Base-by-base conservation (phyloP, 2,888 invertebrate species). In the Chymomyza amoena region DNA sequence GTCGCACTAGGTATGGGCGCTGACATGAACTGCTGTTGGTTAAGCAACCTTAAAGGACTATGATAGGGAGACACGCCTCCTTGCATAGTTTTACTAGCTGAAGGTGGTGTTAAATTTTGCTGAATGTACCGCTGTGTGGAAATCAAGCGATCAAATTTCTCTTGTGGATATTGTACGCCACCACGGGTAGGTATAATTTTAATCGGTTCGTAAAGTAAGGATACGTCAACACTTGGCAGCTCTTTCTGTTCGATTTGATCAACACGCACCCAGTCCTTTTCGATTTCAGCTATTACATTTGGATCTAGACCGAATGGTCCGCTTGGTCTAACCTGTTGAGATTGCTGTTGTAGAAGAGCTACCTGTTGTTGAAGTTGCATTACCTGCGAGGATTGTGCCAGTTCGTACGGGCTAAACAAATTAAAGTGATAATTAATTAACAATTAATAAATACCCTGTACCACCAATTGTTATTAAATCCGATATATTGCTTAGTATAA, bases 241-340 rank as follows among this genome's bases (percentile, higher is more conserved):
- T 92, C 20, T 90, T 92, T 78, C 88, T 92, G 52, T 87, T 92
- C 66, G 92, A 93, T 90, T 77, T 92, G 90, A 80, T 92, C 91
- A 66, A 90, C 90, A 59, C 90, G 90, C 28, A 90, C 83, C 91
- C 91, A 92, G 75, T 89, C 90, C 65, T 89, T 91, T 89, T 96
- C 96, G 63, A 96, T 93, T 79, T 94, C 93, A 39, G 94, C 94
- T 79, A 96, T 93, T 72, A 96, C 92, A 69, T 94, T 94, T 18
- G 95, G 94, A 90, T 97, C 97, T 61, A 97, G 92, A 0, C 95
- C 94, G 91, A 96, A 97, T 28, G 96, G 96, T 20, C 97, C 97
- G 0, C 94, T 93, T 60, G 93, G 90, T 25, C 92, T 91, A 18
- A 93, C 93, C 83, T 87, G 91, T 7, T 92, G 89, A 0, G 93